Conservation (phyloP, 2,797 vertebrate genomes). For the Gouania willdenowi region DNA sequence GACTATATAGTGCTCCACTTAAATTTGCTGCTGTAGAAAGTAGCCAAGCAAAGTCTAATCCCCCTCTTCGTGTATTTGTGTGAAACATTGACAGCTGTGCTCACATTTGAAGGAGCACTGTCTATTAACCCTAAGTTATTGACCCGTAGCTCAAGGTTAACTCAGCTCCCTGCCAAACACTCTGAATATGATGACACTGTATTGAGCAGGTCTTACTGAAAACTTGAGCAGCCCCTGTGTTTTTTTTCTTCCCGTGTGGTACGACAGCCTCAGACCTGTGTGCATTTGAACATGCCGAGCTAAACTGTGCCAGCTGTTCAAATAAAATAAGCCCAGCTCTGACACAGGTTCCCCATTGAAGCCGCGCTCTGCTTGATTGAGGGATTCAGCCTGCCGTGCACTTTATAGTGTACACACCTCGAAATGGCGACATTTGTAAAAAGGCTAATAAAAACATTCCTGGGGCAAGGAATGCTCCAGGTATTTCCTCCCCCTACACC, state of each 20-base stretch:
- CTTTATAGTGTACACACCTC: slow-evolving; percentile 74
- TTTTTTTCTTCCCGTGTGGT: slow-evolving; percentile 41
- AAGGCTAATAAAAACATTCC: slow-evolving; percentile 76
- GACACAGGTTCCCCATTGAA: slow-evolving; percentile 74
- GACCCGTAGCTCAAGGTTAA: no score
- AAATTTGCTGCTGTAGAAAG: no score
- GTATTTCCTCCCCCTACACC: slow-evolving; percentile 74
- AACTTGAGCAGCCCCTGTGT: slow-evolving; percentile 34
- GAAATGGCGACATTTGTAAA: slow-evolving; percentile 74
- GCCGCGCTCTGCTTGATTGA: slow-evolving; percentile 59
- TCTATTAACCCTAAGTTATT: no score
- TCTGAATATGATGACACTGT: slow-evolving; percentile 31
- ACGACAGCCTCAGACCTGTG: slow-evolving; percentile 54
- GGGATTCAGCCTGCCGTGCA: slow-evolving; percentile 64
- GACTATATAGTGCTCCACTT: no score
- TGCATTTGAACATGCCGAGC: slow-evolving; percentile 67
- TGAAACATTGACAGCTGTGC: no score
- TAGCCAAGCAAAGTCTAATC: no score
- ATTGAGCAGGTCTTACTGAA: slow-evolving; percentile 38
- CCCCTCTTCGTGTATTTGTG: no score
- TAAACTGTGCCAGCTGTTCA: slow-evolving; percentile 80
- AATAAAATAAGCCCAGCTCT: slow-evolving; percentile 60
- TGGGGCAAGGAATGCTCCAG: slow-evolving; percentile 62
- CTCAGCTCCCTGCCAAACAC: slow-evolving; percentile 14
- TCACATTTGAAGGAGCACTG: no score